Evolutionary conservation across 1,140 invertebrate genomes (phyloP).

Genomic region (Halesus radiatus): DNA sequence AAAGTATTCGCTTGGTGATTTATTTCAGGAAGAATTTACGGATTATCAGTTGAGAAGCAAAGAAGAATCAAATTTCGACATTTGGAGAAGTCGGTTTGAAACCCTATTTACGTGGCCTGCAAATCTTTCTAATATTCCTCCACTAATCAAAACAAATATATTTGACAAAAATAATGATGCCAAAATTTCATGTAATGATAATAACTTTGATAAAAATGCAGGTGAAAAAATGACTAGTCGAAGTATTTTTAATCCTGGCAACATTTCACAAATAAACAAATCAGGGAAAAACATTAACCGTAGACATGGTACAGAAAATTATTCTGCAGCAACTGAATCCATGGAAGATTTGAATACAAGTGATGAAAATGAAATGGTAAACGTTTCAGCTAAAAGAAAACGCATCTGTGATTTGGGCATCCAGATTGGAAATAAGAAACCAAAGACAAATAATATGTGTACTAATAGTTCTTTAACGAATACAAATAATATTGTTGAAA

Average conservation of each 20-base stretch:
- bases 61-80: background rate
- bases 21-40: background rate
- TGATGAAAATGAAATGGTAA: too few species aligned
- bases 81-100: conserved; percentile 44
- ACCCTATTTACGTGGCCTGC: conserved; percentile 48
- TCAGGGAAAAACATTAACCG: too few species aligned
- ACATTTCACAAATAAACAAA: too few species aligned
- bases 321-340: too few species aligned
- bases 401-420: too few species aligned
- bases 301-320: too few species aligned
- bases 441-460: too few species aligned
- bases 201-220: background rate
- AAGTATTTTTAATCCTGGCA: background rate
- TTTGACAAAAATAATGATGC: conserved; percentile 45
- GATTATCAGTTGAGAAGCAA: background rate
- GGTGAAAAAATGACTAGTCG: background rate
- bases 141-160: conserved; percentile 36
- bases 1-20: background rate
- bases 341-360: too few species aligned
- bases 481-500: too few species aligned
- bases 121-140: conserved; percentile 40
- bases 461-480: too few species aligned
- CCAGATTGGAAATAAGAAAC: too few species aligned
- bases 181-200: conserved; percentile 31
- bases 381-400: too few species aligned